phyloP scores from a whole-genome alignment of 1,140 invertebrate genomes.

The Drosophila micromelanica region DNA sequence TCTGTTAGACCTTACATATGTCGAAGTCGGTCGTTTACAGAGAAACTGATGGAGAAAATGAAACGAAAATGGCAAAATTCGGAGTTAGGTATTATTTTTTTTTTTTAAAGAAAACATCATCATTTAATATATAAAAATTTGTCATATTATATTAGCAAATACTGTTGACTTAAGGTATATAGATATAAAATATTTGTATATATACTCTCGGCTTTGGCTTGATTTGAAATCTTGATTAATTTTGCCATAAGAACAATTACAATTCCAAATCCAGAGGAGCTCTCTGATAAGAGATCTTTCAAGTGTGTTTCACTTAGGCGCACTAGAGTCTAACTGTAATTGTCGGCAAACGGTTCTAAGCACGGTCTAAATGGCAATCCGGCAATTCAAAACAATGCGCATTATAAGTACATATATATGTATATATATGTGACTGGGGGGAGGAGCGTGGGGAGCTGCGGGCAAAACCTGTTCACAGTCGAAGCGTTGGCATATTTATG shows the following conservation, averaged over 20 bases:
- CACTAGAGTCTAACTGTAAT: constrained; percentile 47
- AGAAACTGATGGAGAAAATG: too few species aligned
- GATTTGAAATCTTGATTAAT: too few species aligned
- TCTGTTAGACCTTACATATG: too few species aligned
- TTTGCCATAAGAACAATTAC: constrained; percentile 1
- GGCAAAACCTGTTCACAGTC: constrained; percentile 58
- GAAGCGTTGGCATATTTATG: constrained; percentile 59
- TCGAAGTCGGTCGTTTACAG: too few species aligned
- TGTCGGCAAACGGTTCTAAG: constrained; percentile 55
- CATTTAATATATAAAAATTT: too few species aligned
- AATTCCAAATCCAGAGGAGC: constrained; percentile 1
- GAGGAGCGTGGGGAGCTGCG: constrained; percentile 21
- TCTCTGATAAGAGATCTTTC: constrained; percentile 25
- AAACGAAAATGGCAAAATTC: too few species aligned
- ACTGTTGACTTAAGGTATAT: too few species aligned
- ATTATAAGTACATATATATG: constrained; percentile 37
- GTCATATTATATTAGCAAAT: too few species aligned
- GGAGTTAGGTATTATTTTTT: too few species aligned
- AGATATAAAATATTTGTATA: too few species aligned
- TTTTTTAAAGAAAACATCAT: too few species aligned
- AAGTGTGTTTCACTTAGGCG: constrained; percentile 53
- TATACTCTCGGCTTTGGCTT: too few species aligned
- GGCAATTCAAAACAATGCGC: constrained; percentile 66
- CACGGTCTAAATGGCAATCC: constrained; percentile 73
- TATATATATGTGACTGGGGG: constrained; percentile 47